A percentile compares a stretch with the other conserved stretches of the same genome.
Conservation (phyloP, 2,113 vertebrate genomes). For the Chaetodon trifascialis region DNA sequence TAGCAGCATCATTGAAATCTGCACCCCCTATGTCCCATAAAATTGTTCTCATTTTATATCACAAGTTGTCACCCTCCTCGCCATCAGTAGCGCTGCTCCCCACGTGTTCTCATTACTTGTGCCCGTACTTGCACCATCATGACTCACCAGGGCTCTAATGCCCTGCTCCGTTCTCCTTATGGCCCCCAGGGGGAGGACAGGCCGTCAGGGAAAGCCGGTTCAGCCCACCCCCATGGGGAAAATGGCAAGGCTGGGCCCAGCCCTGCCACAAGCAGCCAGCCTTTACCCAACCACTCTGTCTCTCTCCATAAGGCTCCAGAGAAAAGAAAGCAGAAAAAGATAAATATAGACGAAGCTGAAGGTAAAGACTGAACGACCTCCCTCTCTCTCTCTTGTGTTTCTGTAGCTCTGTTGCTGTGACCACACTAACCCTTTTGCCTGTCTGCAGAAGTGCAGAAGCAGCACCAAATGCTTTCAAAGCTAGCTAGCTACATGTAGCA, state of each 20-base stretch:
- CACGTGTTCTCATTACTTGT: conserved; percentile 44
- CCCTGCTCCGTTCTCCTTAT: conserved; percentile 85
- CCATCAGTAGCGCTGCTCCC: conserved; percentile 40
- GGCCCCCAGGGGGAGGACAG: conserved; percentile 93
- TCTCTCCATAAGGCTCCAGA: conserved; percentile 86
- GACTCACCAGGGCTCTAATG: conserved; percentile 70
- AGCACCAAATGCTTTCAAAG: conserved; percentile 75
- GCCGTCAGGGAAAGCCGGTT: conserved; percentile 93
- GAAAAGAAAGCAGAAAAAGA: conserved; percentile 97
- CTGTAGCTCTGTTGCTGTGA: conserved; percentile 70
- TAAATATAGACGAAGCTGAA: conserved; percentile 99
- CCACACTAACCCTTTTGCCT: conserved; percentile 73
- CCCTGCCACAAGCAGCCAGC: conserved; percentile 76
- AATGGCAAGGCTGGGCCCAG: conserved; percentile 91
- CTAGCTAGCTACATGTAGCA: conserved; percentile 73
- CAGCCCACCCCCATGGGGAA: conserved; percentile 94
- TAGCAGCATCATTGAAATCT: neutral
- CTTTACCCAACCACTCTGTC: conserved; percentile 84
- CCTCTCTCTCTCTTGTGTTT: conserved; percentile 50
- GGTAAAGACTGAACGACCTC: conserved; percentile 86
- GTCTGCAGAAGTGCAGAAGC: conserved; percentile 59
- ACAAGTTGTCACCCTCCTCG: conserved; percentile 23
- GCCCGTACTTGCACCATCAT: conserved; percentile 49
- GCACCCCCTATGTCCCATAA: neutral
- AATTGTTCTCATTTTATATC: conserved; percentile 30